Percentiles rank a stretch among this genome's conserved stretches.
Conservation (phyloP, 2,113 vertebrate genomes). For the Reinhardtius hippoglossoides region DNA sequence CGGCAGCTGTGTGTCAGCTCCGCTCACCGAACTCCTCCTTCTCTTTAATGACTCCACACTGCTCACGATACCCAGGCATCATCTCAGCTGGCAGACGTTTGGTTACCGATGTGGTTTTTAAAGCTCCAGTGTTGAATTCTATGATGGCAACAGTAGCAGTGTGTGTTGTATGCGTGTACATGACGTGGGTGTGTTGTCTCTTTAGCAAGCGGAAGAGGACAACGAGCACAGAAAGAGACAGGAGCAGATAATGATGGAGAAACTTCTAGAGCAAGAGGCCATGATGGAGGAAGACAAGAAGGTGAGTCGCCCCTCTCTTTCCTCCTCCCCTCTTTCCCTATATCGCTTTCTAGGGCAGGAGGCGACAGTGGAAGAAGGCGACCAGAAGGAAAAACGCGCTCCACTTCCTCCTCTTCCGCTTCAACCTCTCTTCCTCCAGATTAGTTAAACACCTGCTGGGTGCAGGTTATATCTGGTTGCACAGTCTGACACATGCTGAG, state of each 20-base stretch:
- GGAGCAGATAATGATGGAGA: conserved; percentile 93
- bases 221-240: conserved; percentile 93
- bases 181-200: conserved; percentile 8
- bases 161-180: background rate
- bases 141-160: background rate
- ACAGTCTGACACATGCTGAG: background rate
- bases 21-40: background rate
- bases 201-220: conserved; percentile 93
- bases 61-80: background rate
- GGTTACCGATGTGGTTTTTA: background rate
- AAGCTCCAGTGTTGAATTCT: background rate
- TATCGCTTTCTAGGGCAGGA: too few relatives aligned
- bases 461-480: background rate
- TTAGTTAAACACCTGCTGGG: background rate
- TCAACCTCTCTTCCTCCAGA: background rate
- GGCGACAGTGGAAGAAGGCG: too few relatives aligned
- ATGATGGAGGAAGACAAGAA: conserved; percentile 91
- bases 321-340: too few relatives aligned
- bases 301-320: conserved; percentile 72
- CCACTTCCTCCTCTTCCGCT: background rate
- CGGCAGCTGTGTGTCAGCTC: conserved; percentile 10
- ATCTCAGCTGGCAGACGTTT: background rate
- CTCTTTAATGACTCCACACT: background rate
- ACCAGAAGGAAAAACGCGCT: background rate
- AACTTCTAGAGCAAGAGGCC: conserved; percentile 94